phyloP scores from a whole-genome alignment of 2,113 vertebrate species.

The Erythrocercus mccallii region DNA sequence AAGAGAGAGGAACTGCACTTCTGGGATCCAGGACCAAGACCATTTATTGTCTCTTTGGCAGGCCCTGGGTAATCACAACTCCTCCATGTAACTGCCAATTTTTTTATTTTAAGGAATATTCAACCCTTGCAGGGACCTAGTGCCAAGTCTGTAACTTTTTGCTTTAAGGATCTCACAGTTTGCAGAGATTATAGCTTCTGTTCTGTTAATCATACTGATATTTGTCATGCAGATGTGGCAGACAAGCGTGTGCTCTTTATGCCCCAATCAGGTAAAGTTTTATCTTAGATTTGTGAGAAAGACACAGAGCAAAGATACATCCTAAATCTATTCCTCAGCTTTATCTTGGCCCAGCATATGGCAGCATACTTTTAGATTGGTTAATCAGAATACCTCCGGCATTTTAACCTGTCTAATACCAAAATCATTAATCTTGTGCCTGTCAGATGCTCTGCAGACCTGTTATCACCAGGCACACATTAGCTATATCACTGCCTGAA shows the following conservation, averaged over 20 bases:
- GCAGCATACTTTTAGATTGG: background rate
- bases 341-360: conserved; percentile 41
- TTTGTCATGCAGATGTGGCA: background rate
- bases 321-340: background rate
- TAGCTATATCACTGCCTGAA: background rate
- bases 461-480: background rate
- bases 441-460: background rate
- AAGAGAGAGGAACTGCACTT: rapidly evolving
- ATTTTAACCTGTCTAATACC: conserved; percentile 8
- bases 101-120: background rate
- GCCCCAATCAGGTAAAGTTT: background rate
- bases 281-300: background rate
- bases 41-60: background rate
- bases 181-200: background rate
- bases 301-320: background rate
- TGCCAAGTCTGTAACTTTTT: background rate
- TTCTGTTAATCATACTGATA: background rate
- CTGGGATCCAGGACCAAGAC: background rate
- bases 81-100: background rate
- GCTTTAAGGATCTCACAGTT: background rate
- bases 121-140: background rate
- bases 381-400: conserved; percentile 6
- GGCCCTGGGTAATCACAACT: background rate
- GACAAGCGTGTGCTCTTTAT: background rate
- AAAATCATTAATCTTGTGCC: background rate